phyloP scores from a whole-genome alignment of 1,140 invertebrate species.

The Calliphora vicina region DNA sequence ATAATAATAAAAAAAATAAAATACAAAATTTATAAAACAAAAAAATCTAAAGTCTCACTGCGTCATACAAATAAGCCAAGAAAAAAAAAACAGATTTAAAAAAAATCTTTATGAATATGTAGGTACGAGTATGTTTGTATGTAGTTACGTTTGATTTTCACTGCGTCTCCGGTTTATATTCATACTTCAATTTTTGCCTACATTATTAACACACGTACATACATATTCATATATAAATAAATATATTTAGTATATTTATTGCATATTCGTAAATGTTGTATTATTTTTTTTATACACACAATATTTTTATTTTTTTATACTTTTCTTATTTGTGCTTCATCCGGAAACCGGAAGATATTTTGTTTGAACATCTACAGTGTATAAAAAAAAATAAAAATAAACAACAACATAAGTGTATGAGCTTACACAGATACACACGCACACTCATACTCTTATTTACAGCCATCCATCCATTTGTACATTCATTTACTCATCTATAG shows the following conservation, averaged over 20 bases:
- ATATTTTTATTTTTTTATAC: not conserved
- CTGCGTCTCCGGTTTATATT: not conserved
- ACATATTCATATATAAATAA: not conserved
- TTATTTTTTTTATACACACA: not conserved
- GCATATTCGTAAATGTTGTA: constrained; percentile 1
- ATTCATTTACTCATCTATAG: not conserved
- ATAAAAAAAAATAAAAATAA: no score
- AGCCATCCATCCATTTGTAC: not conserved
- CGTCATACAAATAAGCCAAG: not conserved
- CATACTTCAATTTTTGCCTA: not conserved
- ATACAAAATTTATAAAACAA: not conserved
- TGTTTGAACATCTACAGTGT: constrained; percentile 4
- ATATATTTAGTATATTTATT: not conserved
- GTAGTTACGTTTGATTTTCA: constrained; percentile 7
- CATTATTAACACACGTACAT: not conserved
- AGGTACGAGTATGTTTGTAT: not conserved
- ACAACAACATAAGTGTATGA: not conserved
- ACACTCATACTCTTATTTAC: not conserved
- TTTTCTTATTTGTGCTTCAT: not conserved
- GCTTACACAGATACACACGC: not conserved
- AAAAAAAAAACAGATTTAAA: not conserved
- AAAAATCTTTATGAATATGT: not conserved
- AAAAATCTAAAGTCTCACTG: not conserved
- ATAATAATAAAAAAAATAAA: not conserved
- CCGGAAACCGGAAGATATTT: constrained; percentile 15